Evolutionary conservation across 1,140 invertebrate species (phyloP).

Genomic region (Bathynomus jamesi): DNA sequence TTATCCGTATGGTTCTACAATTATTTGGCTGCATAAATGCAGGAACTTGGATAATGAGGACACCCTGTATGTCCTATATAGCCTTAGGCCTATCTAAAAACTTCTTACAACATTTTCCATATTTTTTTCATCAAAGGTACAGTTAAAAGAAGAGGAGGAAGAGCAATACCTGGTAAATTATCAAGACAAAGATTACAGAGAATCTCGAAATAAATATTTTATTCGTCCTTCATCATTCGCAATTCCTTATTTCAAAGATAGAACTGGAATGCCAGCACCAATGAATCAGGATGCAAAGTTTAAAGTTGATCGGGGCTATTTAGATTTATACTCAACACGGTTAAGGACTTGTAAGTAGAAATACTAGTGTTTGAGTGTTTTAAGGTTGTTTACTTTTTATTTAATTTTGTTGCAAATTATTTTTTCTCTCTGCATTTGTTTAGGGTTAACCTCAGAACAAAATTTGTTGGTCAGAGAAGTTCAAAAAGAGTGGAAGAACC

Average conservation of each 20-base stretch:
- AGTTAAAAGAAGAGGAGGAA: slow-evolving; percentile 9
- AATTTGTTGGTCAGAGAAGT: not conserved
- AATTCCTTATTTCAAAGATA: slow-evolving; percentile 27
- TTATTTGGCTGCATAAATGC: no score
- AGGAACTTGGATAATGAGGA: no score
- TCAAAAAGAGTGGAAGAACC: not conserved
- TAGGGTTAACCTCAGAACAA: not conserved
- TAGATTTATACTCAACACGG: slow-evolving; percentile 25
- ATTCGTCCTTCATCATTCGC: slow-evolving; percentile 16
- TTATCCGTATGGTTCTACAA: no score
- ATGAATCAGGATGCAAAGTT: slow-evolving; percentile 30
- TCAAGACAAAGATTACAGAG: slow-evolving; percentile 4
- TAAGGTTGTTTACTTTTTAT: no score
- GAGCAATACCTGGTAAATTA: not conserved
- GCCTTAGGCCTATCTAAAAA: no score
- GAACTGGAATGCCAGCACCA: slow-evolving; percentile 22
- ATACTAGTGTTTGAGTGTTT: no score
- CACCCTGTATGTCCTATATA: no score
- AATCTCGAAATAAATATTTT: slow-evolving; percentile 1
- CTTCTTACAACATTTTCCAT: not conserved
- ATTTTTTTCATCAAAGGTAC: slow-evolving; percentile 8
- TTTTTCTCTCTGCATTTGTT: not conserved
- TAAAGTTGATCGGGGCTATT: slow-evolving; percentile 21
- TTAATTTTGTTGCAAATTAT: not conserved
- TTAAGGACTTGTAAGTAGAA: slow-evolving; percentile 20